Percentiles rank a stretch among this genome's conserved stretches.
phyloP scores from a whole-genome alignment of 2,113 vertebrate species.

The Oreochromis spilurus region DNA sequence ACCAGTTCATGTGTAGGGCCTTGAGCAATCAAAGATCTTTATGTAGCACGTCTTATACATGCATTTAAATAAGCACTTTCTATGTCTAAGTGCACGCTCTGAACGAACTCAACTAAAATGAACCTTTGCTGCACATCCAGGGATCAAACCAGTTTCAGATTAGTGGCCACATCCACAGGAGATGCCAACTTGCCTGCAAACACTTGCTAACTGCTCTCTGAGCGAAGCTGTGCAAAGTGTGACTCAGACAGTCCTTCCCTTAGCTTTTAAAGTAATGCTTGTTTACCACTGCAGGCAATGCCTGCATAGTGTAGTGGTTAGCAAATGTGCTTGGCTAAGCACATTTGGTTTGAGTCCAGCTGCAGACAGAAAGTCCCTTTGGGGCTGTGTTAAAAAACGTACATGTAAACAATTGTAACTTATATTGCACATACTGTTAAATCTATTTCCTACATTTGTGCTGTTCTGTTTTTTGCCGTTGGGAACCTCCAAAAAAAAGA shows the following conservation, averaged over 20 bases:
- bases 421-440: too few relatives aligned
- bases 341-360: not conserved
- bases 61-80: not conserved
- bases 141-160: not conserved
- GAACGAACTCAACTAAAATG: fast-evolving
- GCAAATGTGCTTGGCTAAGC: too few relatives aligned
- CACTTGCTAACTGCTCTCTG: not conserved
- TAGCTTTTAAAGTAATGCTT: not conserved
- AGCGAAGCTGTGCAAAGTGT: not conserved
- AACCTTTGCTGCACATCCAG: not conserved
- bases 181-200: not conserved
- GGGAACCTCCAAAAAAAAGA: not conserved
- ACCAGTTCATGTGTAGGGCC: not conserved
- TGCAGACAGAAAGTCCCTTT: not conserved
- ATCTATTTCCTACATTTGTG: not conserved
- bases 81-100: not conserved
- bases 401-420: not conserved
- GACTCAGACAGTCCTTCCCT: not conserved
- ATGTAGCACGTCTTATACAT: not conserved
- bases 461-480: not conserved
- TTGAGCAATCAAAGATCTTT: not conserved
- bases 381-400: not conserved
- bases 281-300: not conserved
- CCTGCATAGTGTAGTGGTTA: not conserved
- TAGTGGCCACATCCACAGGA: not conserved